These are phyloP conservation scores for Heteromurus nitidus DNA, from an alignment of 2,888 invertebrate species.

Conservation along the genomic window DNA sequence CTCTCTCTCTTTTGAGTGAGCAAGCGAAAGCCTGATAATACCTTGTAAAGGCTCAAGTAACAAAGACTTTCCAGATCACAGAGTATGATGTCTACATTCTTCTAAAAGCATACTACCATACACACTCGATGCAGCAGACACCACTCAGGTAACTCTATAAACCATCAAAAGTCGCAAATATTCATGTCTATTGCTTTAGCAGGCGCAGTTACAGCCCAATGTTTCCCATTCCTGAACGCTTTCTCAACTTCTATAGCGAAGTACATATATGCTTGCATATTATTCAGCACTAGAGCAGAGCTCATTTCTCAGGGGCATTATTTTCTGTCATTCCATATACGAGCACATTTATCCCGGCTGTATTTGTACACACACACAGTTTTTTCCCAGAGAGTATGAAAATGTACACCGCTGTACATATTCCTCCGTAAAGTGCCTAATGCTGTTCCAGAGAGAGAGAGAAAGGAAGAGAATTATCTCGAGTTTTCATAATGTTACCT, in stretches of 20 bases:
- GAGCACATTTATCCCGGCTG: too few relatives aligned
- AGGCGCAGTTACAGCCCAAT: background rate
- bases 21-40: slow-evolving; percentile 20
- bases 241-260: background rate
- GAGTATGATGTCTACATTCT: background rate
- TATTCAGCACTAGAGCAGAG: slow-evolving; percentile 12
- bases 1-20: background rate
- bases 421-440: too few relatives aligned
- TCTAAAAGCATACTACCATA: background rate
- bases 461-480: too few relatives aligned
- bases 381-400: too few relatives aligned
- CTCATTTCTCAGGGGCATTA: slow-evolving; percentile 40
- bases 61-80: background rate
- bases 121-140: background rate
- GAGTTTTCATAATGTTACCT: background rate
- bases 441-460: too few relatives aligned
- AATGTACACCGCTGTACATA: too few relatives aligned
- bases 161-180: background rate
- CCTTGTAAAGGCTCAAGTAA: background rate
- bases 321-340: slow-evolving; percentile 33
- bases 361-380: too few relatives aligned
- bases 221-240: background rate
- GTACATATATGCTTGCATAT: slow-evolving; percentile 7
- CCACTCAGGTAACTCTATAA: background rate
- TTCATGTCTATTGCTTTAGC: background rate